These are phyloP conservation scores for Cinara cedri DNA, from an alignment of 2,888 invertebrate species.

Conservation along the genomic window DNA sequence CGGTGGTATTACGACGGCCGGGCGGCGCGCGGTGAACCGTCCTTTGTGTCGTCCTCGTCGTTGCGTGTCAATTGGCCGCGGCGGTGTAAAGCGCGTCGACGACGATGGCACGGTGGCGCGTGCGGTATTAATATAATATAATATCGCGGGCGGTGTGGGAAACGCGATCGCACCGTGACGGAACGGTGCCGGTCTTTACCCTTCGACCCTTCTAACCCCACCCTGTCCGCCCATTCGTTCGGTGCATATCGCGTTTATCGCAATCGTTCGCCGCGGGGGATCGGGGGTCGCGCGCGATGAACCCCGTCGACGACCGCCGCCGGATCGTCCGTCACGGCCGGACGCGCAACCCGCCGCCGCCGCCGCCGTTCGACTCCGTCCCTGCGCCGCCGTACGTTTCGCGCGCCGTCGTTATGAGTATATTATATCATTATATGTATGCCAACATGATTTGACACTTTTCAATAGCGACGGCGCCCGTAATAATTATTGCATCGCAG, in stretches of 20 bases:
- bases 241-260: not conserved
- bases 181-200: constrained; percentile 18
- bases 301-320: constrained; percentile 24
- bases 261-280: constrained; percentile 21
- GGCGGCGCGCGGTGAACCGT: not conserved
- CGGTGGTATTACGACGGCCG: not conserved
- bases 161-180: constrained; percentile 51
- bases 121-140: not conserved
- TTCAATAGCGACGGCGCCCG: not conserved
- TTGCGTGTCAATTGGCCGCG: not conserved
- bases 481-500: not conserved
- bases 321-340: constrained; percentile 49
- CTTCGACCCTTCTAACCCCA: not conserved
- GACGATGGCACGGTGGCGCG: not conserved
- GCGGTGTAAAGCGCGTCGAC: too few relatives aligned
- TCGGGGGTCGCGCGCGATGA: not conserved
- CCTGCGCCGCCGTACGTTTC: not conserved
- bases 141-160: constrained; percentile 39
- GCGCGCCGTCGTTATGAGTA: not conserved
- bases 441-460: constrained; percentile 31
- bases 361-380: too few relatives aligned
- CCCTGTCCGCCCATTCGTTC: not conserved
- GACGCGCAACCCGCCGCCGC: constrained; percentile 39
- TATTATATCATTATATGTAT: too few relatives aligned
- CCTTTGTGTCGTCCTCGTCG: not conserved